Percentiles rank a stretch among this genome's conserved stretches.
Conservation (phyloP, 2,113 vertebrate species). For the Heliornis fulica region DNA sequence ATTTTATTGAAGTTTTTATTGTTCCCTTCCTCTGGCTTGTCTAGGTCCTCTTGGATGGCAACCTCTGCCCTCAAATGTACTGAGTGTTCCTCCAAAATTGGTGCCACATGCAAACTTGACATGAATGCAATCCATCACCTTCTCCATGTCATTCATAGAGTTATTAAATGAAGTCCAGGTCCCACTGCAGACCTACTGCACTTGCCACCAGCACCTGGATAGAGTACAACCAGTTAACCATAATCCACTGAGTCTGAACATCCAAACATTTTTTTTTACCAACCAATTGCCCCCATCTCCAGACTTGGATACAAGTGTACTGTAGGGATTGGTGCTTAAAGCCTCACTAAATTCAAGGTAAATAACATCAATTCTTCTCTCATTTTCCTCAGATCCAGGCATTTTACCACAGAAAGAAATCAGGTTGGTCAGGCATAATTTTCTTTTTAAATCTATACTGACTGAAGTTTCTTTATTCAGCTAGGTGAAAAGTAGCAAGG, state of each 20-base stretch:
- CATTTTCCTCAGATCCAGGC: neutral
- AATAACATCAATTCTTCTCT: neutral
- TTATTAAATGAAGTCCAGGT: neutral
- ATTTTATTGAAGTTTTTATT: neutral
- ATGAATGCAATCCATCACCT: neutral
- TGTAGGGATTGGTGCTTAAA: neutral
- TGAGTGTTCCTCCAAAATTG: neutral
- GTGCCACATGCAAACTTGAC: neutral
- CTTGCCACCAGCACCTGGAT: neutral
- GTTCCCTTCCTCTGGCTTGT: neutral
- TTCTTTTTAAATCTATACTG: neutral
- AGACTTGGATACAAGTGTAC: too few relatives aligned
- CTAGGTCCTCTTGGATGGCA: neutral
- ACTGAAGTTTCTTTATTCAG: neutral
- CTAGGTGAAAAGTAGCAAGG: neutral
- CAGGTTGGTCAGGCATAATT: neutral
- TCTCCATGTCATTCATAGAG: neutral
- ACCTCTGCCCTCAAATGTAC: neutral
- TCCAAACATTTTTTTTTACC: neutral
- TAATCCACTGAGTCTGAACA: neutral
- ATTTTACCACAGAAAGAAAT: neutral
- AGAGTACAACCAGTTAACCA: neutral
- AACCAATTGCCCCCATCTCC: neutral
- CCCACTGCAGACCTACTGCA: neutral
- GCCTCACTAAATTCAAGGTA: neutral